A percentile compares a stretch with the other conserved stretches of the same genome.
Conservation (phyloP, 2,888 invertebrate genomes). For the Lasiommata megera region DNA sequence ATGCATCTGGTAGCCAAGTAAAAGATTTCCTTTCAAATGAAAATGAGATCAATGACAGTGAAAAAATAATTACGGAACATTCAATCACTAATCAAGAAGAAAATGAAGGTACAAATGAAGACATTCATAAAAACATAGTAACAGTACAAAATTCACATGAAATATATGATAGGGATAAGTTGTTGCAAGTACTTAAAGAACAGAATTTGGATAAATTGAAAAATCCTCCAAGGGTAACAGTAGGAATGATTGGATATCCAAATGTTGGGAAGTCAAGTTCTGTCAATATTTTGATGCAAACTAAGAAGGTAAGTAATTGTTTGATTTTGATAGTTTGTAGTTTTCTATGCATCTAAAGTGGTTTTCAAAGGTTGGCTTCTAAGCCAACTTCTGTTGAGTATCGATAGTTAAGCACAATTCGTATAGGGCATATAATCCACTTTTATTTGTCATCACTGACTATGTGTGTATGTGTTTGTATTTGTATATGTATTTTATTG, state of each 20-base stretch:
- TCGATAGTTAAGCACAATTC: too few species aligned
- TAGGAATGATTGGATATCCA: constrained; percentile 98
- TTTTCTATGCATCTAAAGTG: not conserved
- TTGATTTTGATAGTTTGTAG: not conserved
- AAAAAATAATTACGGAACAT: not conserved
- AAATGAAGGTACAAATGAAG: constrained; percentile 29
- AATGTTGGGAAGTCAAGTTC: constrained; percentile 99
- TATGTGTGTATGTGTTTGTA: too few species aligned
- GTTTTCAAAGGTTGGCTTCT: too few species aligned
- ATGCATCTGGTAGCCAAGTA: constrained; percentile 12
- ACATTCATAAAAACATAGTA: constrained; percentile 27
- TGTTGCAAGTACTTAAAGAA: constrained; percentile 86
- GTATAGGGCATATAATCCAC: too few species aligned
- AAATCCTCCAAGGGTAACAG: constrained; percentile 84
- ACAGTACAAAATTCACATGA: constrained; percentile 76
- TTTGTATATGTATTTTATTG: too few species aligned
- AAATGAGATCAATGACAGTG: constrained; percentile 9
- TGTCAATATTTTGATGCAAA: constrained; percentile 94
- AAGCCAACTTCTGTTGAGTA: too few species aligned
- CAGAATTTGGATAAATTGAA: constrained; percentile 66
- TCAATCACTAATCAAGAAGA: constrained; percentile 16
- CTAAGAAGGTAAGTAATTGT: constrained; percentile 88
- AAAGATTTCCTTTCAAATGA: constrained; percentile 27
- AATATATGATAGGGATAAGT: constrained; percentile 84
- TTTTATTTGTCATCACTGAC: too few species aligned